Base-by-base conservation (phyloP, 2,888 invertebrate genomes). In the Anthoptus insignis region DNA sequence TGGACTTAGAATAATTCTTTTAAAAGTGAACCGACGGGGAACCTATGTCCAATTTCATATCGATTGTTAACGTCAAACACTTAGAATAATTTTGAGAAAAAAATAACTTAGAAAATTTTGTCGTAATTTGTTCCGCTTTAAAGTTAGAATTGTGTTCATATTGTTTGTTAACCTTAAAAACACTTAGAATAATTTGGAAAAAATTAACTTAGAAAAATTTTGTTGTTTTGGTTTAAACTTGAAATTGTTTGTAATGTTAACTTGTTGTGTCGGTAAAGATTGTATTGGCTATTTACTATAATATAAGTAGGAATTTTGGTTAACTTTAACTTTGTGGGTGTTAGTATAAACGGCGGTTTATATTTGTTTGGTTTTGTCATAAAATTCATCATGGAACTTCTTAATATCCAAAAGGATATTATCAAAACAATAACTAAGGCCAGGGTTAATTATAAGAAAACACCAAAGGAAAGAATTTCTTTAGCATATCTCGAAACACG, bases 401-500 rank as follows among this genome's bases (percentile, higher is more conserved):
- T 32, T 9, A 32, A 32, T 32, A 32, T 32, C 11, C 32, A 32
- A 32, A 9, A 11, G 7, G 32, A 32, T 32, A 32, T 32, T 32
- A 32, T 32, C 32, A 32, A 32, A 32, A 37, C 37, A 56, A 56
- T 39, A 6, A 24, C 14, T 11, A 56, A 16, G 9, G 24, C 24
- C 13, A 56, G 13, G 27, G 11, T 27, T 9, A 56, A 56, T 56
- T 56, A 42, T 56, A 56, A 56, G 14, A 56, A 56, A 16, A 56
- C 56, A 11, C 56, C 56, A 9, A 56, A 56, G 14, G 56, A 56
- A 37, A 22, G 56, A 3, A 39, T 56, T 42, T 39, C 56, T 16
- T 9, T 27, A 1, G 24, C 14, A 14, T 56, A 56, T 56, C 13
- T 56, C 4, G 56, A 56, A 27, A 42, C 27, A n/a, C 24, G 56